Base-by-base conservation (phyloP, 2,888 invertebrate species). In the Sympetrum striolatum region DNA sequence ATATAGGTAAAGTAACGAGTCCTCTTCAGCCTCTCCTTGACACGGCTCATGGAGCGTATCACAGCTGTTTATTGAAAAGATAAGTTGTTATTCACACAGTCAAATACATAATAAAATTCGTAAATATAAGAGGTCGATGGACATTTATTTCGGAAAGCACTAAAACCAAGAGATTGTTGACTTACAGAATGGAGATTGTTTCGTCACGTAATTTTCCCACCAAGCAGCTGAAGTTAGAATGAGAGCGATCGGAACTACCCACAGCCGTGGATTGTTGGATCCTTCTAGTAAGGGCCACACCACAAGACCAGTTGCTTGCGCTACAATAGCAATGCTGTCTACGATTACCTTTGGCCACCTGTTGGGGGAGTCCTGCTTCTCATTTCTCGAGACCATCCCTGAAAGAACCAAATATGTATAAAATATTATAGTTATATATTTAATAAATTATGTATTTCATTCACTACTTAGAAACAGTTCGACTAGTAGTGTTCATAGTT, bases 141-240 rank as follows among this genome's bases (percentile, higher is more conserved):
- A 44, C 6, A 6, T 10, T 44, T 44, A 39, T 44, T 44, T 44
- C 10, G 4, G 44, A 44, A 44, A 6, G 10, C 10, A 90, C 12
- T 60, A 39, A 0, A 5, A 15, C 6, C 14, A 18, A 53, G 48
- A 15, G 31, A 25, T 31, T 81, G 12, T 15, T 37, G 0, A 58
- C 90, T 91, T 53, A 92, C 92, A 91, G 86, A 92, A 91, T 31
- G 92, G 92, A 12, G 92, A 92, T 39, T 93, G 91, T 90, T 93
- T 92, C 80, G 93, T 93, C 8, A 97, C 95, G 93, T 95, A 98
- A 93, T 97, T 98, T 93, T 97, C 96, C 98, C 98, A 98, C 97
- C 97, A 98, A 37, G 97, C 96, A 81, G 96, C 94, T 0, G 98
- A 98, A 90, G 96, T 95, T 44, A 97, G 94, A 53, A 96, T 92